These are phyloP conservation scores for Callocephalon fimbriatum DNA, from an alignment of 2,113 vertebrate genomes.

Conservation along the genomic window DNA sequence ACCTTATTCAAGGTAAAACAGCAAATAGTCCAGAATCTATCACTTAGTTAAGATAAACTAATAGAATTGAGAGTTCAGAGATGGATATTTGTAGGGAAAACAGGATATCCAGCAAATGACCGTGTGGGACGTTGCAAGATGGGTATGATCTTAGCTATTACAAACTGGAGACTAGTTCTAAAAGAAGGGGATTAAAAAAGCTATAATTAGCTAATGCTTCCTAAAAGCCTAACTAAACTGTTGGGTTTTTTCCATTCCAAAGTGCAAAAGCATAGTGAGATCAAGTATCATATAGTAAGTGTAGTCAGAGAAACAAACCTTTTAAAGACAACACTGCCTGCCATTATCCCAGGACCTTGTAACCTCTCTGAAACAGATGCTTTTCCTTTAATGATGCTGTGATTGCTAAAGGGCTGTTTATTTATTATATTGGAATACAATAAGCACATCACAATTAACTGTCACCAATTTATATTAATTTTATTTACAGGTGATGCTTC, in stretches of 20 bases:
- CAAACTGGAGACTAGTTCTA: not conserved
- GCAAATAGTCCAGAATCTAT: not conserved
- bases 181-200: slow-evolving; percentile 35
- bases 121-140: not conserved
- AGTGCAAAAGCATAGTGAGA: not conserved
- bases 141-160: not conserved
- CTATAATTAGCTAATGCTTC: slow-evolving; percentile 56
- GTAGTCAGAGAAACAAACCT: not conserved
- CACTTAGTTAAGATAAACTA: not conserved
- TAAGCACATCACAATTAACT: not conserved
- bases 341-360: not conserved
- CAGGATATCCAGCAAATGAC: not conserved
- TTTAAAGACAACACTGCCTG: not conserved
- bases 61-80: not conserved
- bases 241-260: slow-evolving; percentile 42
- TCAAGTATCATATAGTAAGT: not conserved
- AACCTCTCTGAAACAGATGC: not conserved
- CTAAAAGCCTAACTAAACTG: slow-evolving; percentile 53
- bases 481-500: not conserved
- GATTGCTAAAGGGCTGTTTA: not conserved
- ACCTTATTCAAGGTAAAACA: not conserved
- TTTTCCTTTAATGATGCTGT: not conserved
- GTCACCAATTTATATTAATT: not conserved
- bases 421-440: not conserved
- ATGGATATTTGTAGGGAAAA: not conserved